Evolutionary conservation across 1,140 invertebrate genomes (phyloP), one percentile per base, ranked within the genome.

Genomic region (Rhyzopertha dominica): DNA sequence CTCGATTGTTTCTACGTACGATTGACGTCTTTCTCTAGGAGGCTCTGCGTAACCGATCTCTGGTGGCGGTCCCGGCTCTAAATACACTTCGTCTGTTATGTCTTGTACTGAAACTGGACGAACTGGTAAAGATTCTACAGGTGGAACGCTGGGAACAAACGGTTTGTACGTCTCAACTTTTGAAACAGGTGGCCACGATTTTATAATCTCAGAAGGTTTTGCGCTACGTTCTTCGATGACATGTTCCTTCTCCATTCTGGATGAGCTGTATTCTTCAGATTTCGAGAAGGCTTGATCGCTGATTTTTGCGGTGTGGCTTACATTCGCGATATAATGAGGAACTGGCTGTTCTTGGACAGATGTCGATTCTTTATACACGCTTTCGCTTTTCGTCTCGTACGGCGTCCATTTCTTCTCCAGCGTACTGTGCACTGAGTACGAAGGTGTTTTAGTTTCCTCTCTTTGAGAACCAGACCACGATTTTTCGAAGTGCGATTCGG

Each of bases 41-140:
- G 67, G 63, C 25, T 74, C 69, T 3, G 76, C 73, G 58, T 74
- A 82, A 9, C 72, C 77, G 9, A 83, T 79, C 67, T 82, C 77
- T 13, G 81, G 78, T 7, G 80, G 76, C 1, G 78, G 71, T 9
- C 79, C 80, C 0, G 79, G 79, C 59, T 80, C 70, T 8, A 82
- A 54, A 30, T 72, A 59, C 0, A 74, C 63, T 51, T 75, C 72
- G 34, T 66, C 55, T 4, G 65, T 61, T 13, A 67, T 65, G 48
- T 68, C 65, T 50, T 67, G 64, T 5, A 65, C 62, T 20, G 65
- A 67, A 37, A 63, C 53, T 3, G 64, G 62, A 40, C 65, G 41
- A 12, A 66, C 52, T 20, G 57, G 42, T 35, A 67, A 39, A 12
- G 47, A 36, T 30, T 65, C 57, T 13, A 65, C 57, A n/a, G 50